Conservation (phyloP, 1,140 invertebrate genomes). For the Macrocentrus cingulum region DNA sequence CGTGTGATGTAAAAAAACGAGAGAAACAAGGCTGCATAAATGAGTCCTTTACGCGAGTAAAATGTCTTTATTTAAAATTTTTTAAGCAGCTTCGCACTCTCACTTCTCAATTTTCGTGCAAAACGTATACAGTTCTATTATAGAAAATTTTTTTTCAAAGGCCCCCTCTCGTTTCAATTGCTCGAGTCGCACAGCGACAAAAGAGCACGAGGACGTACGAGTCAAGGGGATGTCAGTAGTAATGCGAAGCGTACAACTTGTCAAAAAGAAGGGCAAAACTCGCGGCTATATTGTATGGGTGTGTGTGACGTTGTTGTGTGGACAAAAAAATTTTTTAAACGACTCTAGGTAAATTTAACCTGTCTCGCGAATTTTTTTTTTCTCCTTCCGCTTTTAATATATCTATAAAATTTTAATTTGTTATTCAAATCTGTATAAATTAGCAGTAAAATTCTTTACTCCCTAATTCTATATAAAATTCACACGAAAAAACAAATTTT, state of each 20-base stretch:
- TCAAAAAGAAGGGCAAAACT: conserved; percentile 11
- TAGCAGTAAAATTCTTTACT: no score
- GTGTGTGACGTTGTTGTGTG: no score
- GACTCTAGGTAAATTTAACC: not conserved
- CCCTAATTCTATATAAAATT: no score
- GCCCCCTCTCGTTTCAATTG: conserved; percentile 10
- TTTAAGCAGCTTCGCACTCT: not conserved
- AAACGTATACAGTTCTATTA: no score
- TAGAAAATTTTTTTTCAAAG: conserved; percentile 12
- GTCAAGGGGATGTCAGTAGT: conserved; percentile 17
- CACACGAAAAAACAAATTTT: no score
- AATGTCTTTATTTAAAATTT: not conserved
- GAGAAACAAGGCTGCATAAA: no score
- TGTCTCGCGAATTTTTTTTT: no score
- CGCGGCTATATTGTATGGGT: not conserved
- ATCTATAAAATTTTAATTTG: no score
- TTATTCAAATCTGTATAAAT: no score
- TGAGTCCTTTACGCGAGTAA: no score
- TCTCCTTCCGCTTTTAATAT: no score
- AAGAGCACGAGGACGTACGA: not conserved
- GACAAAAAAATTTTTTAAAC: not conserved
- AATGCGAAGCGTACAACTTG: conserved; percentile 16
- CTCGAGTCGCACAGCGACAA: conserved; percentile 17
- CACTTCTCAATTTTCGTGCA: not conserved
- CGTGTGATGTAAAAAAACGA: no score